These are phyloP conservation scores for Hydrolagus affinis DNA, from an alignment of 2,113 vertebrate genomes.

Conservation along the genomic window DNA sequence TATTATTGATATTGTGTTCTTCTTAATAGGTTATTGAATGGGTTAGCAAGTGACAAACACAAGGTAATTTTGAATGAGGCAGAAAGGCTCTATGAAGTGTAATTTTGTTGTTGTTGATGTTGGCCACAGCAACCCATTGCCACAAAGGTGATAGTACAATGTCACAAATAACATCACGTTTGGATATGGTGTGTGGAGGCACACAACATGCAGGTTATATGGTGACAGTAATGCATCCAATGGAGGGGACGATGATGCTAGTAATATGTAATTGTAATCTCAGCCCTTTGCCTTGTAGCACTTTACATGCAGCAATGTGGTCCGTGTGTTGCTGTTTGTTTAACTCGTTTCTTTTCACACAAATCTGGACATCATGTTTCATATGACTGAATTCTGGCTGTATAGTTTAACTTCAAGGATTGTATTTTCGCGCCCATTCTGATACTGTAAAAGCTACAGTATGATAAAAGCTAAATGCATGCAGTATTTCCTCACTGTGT, in stretches of 20 bases:
- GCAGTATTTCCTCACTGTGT: slow-evolving; percentile 33
- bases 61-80: too few relatives aligned
- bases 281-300: neutral
- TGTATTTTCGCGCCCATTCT: neutral
- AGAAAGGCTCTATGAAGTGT: too few relatives aligned
- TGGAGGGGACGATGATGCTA: neutral
- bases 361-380: neutral
- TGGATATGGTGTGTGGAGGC: neutral
- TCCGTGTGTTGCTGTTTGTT: too few relatives aligned
- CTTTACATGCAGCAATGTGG: neutral
- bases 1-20: too few relatives aligned
- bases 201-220: too few relatives aligned
- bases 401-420: neutral
- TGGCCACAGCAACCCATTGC: neutral
- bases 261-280: neutral
- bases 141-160: neutral
- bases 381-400: neutral
- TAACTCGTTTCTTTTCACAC: neutral
- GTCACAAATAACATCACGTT: neutral
- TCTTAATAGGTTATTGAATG: too few relatives aligned
- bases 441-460: neutral
- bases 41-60: too few relatives aligned
- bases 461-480: neutral
- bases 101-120: too few relatives aligned
- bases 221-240: neutral